A percentile compares a stretch with the other conserved stretches of the same genome.
Evolutionary conservation across 1,140 invertebrate genomes (phyloP).

Genomic region (Trissolcus basalis): DNA sequence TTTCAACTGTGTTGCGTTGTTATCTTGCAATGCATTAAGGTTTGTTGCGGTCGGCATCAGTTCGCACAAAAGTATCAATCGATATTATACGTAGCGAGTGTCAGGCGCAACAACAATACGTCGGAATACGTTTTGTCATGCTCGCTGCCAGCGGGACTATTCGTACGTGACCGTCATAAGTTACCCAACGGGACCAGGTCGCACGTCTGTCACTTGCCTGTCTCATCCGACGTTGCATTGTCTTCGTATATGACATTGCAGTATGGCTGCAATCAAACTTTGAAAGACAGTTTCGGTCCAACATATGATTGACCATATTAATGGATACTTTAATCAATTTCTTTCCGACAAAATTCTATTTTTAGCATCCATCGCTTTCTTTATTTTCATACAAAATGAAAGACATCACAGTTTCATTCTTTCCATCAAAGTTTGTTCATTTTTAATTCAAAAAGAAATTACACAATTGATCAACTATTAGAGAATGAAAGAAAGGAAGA

Average conservation of each 20-base stretch:
- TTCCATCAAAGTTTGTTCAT: too few species aligned
- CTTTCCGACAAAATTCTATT: slow-evolving; percentile 22
- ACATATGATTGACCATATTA: slow-evolving; percentile 51
- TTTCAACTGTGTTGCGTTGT: slow-evolving; percentile 66
- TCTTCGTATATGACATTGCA: slow-evolving; percentile 57
- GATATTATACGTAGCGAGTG: slow-evolving; percentile 56
- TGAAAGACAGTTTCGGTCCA: slow-evolving; percentile 58
- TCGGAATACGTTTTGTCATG: slow-evolving; percentile 67
- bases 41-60: slow-evolving; percentile 50
- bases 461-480: too few species aligned
- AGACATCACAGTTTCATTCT: too few species aligned
- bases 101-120: slow-evolving; percentile 66
- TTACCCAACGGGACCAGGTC: slow-evolving; percentile 62
- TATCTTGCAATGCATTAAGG: slow-evolving; percentile 63
- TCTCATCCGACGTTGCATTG: slow-evolving; percentile 58
- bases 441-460: too few species aligned
- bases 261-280: slow-evolving; percentile 36
- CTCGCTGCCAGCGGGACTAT: slow-evolving; percentile 56
- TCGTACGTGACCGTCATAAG: slow-evolving; percentile 64
- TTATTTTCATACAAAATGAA: too few species aligned
- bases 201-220: slow-evolving; percentile 63
- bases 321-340: slow-evolving; percentile 37
- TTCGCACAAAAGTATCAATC: slow-evolving; percentile 64
- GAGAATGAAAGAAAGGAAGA: too few species aligned
- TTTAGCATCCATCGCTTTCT: too few species aligned